These are phyloP conservation scores for Ditylenchus weischeri DNA, from an alignment of 2,888 invertebrate species.

Conservation along the genomic window DNA sequence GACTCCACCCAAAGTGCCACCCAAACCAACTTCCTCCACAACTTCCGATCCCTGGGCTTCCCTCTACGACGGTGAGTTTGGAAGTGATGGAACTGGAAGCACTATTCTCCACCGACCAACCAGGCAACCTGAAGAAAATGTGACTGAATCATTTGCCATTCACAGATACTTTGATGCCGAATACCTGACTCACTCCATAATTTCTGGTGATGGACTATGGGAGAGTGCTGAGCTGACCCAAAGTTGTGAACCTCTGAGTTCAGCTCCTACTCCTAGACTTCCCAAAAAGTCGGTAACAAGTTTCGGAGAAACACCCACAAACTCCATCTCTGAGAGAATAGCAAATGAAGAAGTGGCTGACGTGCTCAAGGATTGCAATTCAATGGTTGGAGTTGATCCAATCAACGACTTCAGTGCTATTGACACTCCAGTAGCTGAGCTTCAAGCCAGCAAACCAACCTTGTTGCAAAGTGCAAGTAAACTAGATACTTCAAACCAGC, in stretches of 20 bases:
- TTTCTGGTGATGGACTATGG: neutral
- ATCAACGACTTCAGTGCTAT: constrained; percentile 32
- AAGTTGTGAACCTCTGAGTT: neutral
- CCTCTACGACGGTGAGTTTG: neutral
- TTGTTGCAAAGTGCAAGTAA: no score
- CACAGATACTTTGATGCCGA: constrained; percentile 31
- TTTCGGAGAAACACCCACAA: constrained; percentile 1
- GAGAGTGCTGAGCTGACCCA: neutral
- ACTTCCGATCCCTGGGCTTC: constrained; percentile 6
- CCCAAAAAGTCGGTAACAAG: neutral
- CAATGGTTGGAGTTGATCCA: constrained; percentile 28
- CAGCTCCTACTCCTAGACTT: neutral
- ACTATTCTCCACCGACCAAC: neutral
- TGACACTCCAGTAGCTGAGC: neutral
- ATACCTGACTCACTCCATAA: constrained; percentile 16
- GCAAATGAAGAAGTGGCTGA: constrained; percentile 12
- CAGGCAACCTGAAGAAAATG: neutral
- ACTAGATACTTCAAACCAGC: no score
- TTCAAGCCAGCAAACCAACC: neutral
- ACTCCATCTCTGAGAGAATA: constrained; percentile 8
- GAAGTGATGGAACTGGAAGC: neutral
- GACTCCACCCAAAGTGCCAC: neutral
- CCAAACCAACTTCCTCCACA: neutral
- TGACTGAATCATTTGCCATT: constrained; percentile 28
- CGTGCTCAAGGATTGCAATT: constrained; percentile 3